These are phyloP conservation scores for Xiphorhynchus elegans DNA, from an alignment of 2,113 vertebrate genomes.

Conservation along the genomic window DNA sequence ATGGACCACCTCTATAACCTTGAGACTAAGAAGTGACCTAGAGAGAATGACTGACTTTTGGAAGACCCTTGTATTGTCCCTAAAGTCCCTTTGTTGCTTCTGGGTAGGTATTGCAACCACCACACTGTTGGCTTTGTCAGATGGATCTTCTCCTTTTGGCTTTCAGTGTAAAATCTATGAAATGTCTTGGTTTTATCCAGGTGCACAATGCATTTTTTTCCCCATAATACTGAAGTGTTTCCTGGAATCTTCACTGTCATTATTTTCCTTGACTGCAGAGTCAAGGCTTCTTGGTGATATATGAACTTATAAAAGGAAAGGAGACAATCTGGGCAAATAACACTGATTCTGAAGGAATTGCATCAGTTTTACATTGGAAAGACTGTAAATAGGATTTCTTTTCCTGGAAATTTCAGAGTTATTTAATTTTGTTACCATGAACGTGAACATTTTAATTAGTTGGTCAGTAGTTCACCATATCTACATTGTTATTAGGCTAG, in stretches of 20 bases:
- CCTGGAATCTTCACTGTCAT: neutral
- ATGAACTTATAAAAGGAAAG: neutral
- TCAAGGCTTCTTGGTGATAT: neutral
- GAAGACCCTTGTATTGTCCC: neutral
- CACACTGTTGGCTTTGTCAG: neutral
- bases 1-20: neutral
- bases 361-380: neutral
- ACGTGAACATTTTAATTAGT: neutral
- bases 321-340: neutral
- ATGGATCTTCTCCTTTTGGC: neutral
- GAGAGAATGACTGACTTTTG: neutral
- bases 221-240: neutral
- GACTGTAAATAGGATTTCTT: neutral
- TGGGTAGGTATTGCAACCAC: neutral
- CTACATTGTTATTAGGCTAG: neutral
- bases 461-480: neutral
- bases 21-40: neutral
- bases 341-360: neutral
- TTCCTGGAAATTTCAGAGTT: neutral
- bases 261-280: neutral
- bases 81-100: neutral
- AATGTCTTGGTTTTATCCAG: neutral
- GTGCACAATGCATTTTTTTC: neutral
- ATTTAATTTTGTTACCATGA: neutral
- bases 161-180: neutral